phyloP scores from a whole-genome alignment of 2,888 invertebrate species.

The Epinotia bilunana region DNA sequence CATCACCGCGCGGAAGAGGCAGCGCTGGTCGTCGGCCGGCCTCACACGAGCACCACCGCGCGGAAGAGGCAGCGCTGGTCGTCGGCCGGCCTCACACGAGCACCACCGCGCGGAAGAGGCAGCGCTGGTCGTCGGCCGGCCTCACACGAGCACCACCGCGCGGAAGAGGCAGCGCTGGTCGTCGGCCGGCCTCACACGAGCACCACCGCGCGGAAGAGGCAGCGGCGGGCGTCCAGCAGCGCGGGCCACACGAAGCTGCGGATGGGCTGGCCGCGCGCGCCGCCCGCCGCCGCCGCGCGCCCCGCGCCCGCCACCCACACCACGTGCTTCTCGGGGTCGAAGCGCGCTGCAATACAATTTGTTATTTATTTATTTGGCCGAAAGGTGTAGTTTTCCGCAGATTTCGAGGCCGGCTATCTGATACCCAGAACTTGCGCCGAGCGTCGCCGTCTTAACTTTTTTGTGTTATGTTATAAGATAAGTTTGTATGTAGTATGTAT shows the following conservation, averaged over 20 bases:
- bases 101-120: slow-evolving; percentile 83
- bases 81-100: slow-evolving; percentile 87
- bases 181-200: slow-evolving; percentile 84
- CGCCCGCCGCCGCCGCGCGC: slow-evolving; percentile 89
- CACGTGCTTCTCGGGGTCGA: slow-evolving; percentile 90
- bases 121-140: neutral
- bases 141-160: slow-evolving; percentile 88
- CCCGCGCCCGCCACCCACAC: slow-evolving; percentile 88
- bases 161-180: slow-evolving; percentile 64
- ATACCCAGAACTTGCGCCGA: no score
- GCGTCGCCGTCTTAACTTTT: no score
- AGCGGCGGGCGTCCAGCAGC: slow-evolving; percentile 89
- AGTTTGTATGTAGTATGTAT: no score
- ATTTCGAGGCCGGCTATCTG: no score
- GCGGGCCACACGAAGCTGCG: slow-evolving; percentile 95
- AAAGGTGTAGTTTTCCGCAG: no score
- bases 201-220: slow-evolving; percentile 94
- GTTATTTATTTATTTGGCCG: no score
- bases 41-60: slow-evolving; percentile 88
- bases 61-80: slow-evolving; percentile 64
- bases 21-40: neutral
- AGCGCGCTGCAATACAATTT: slow-evolving; percentile 77
- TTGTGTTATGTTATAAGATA: no score
- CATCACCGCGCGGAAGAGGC: slow-evolving; percentile 83
- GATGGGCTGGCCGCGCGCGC: slow-evolving; percentile 89